Evolutionary conservation across 2,888 invertebrate species (phyloP).

Genomic region (Invenusta paracnida): DNA sequence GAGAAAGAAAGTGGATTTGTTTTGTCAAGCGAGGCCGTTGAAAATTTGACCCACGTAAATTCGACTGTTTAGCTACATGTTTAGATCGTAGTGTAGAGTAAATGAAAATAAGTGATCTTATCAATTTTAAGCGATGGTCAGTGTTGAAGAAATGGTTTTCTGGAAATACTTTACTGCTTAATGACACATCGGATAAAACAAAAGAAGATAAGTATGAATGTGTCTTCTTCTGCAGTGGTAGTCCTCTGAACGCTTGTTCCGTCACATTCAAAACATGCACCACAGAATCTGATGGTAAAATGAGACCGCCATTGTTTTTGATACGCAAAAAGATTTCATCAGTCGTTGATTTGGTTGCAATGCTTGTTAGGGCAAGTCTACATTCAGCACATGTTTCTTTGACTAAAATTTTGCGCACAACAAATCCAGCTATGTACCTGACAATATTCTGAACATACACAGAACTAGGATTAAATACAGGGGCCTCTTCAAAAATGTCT

Average conservation of each 20-base stretch:
- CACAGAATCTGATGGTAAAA: not conserved
- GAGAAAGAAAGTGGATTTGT: not conserved
- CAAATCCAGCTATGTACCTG: not conserved
- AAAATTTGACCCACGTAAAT: not conserved
- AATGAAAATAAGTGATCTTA: not conserved
- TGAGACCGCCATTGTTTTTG: not conserved
- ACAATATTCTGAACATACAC: not conserved
- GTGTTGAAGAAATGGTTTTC: not conserved
- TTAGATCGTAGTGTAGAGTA: not conserved
- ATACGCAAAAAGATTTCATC: not conserved
- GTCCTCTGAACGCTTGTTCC: not conserved
- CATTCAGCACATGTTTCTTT: not conserved
- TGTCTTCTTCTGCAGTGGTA: not conserved
- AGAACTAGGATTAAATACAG: not conserved
- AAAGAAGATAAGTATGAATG: not conserved
- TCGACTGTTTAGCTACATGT: not conserved
- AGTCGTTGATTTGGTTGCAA: not conserved
- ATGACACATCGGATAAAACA: not conserved
- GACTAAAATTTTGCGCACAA: not conserved
- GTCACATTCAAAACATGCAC: not conserved
- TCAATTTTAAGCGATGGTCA: not conserved
- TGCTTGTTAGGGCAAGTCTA: not conserved
- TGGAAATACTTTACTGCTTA: not conserved
- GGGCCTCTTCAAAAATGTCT: not conserved
- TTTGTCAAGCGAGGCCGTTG: not conserved